Evolutionary conservation across 2,888 invertebrate genomes (phyloP).

Genomic region (Spodoptera picta): DNA sequence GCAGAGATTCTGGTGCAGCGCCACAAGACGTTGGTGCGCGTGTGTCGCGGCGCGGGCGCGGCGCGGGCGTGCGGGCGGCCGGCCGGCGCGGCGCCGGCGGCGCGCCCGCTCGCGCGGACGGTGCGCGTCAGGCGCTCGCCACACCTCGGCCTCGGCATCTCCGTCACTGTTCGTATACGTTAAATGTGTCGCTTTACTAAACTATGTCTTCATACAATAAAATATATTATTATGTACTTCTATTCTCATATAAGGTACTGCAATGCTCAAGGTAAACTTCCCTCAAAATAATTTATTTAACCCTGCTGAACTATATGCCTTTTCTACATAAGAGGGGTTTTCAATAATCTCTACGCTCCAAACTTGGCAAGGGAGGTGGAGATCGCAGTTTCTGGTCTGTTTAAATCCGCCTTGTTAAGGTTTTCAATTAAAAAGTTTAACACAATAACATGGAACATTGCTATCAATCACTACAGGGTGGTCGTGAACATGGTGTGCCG

Average conservation of each 20-base stretch:
- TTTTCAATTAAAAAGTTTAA: no score
- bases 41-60: conserved; percentile 86
- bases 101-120: conserved; percentile 87
- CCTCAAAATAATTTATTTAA: no score
- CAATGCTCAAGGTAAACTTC: no score
- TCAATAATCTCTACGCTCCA: no score
- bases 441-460: no score
- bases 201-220: no score
- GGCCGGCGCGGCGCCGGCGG: conserved; percentile 61
- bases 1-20: conserved; percentile 95
- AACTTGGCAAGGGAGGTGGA: no score
- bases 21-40: conserved; percentile 93
- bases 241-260: no score
- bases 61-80: conserved; percentile 65
- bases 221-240: no score
- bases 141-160: conserved; percentile 95
- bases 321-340: no score
- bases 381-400: no score
- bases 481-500: conserved; percentile 95
- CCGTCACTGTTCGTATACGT: conserved; percentile 90
- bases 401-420: no score
- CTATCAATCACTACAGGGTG: conserved; percentile 88
- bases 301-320: not conserved
- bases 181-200: not conserved
- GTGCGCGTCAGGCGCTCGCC: conserved; percentile 92